Base-by-base conservation (phyloP, 2,888 invertebrate genomes). In the Pyralis farinalis region DNA sequence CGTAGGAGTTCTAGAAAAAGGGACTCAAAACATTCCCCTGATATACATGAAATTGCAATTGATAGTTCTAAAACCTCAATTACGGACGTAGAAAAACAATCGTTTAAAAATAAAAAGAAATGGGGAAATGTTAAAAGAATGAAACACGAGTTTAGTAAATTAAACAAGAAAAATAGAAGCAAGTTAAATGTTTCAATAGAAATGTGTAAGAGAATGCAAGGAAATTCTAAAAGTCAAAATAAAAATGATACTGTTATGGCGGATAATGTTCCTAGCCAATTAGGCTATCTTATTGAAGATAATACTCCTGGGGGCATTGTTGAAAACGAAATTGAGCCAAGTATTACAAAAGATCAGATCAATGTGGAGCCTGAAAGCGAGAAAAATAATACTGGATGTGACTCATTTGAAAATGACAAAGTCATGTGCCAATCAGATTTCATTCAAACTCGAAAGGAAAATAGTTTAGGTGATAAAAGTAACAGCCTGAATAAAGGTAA, bases 131-230 rank as follows among this genome's bases (percentile, higher is more conserved):
- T 86, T 0, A 86, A 84, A 50, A 83, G 59, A 63, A 87, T 87
- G 86, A 79, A 75, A 56, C 84, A 81, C 49, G 87, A 85, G 51
- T 85, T 89, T 39, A 81, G 75, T 58, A 87, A 81, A 54, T 53
- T 82, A 30, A 80, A 78, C 43, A 83, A 81, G 44, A 63, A 67
- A 43, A 75, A 77, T 44, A 78, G 61, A 53, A 85, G 63, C 46
- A 90, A 88, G 67, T 51, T 89, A 6, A 85, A 88, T 77, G 75
- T 85, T 37, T 89, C 89, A 21, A 81, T 86, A 53, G 84, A 88
- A 67, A 80, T 78, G 76, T 74, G 69, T 45, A 84, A 85, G 46
- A 85, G 74, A 53, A 63, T 66, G 34, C 66, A 80, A 52, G 66
- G 40, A 40, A 42, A 55, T 37, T 42, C 47, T 5, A 66, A 55